Evolutionary conservation across 2,888 invertebrate species (phyloP), one percentile per base, ranked within the genome.

Genomic region (Ariolimax columbianus): DNA sequence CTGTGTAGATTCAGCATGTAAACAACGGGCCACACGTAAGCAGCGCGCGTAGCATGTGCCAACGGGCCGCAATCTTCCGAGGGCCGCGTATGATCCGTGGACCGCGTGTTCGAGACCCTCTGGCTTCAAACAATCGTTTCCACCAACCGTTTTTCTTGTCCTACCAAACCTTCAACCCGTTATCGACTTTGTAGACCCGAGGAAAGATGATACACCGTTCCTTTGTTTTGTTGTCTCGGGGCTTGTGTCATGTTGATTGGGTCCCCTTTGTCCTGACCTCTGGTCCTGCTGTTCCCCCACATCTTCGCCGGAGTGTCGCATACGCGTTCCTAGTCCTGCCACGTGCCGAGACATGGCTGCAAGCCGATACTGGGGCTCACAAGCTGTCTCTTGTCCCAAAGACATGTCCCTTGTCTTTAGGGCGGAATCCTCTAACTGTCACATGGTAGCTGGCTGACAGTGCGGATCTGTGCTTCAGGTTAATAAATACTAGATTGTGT

Each of bases 191-290:
- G 47, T 47, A 4, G 47, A 14, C 68, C 66, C 43, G 43, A 47
- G 30, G 80, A 80, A 80, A 80, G 68, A 11, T 66, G 80, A 80
- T 80, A 80, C 80, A 68, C 33, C 43, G 63, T 11, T 47, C 66
- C 68, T 47, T 80, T 80, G 80, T 80, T 68, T 80, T 43, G n/a
- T 68, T 36, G 80, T 47, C 2, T 43, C 30, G 17, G 40, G 63
- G 2, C 80, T 80, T 80, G 80, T 80, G 80, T 80, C 80, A 66
- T 33, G 66, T 40, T 80, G 80, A 80, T 68, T 80, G 80, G 38
- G 68, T 68, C 59, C 59, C 78, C 63, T 78, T 78, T 59, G 59
- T 40, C 40, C 63, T 4, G 38, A 19, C 59, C n/a, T 30, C 19
- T 7, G 63, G 59, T n/a, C 38, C 77, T 77, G 77, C 77, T 77